A percentile compares a stretch with the other conserved stretches of the same genome.
Conservation (phyloP, 2,797 vertebrate genomes). For the Menidia menidia region DNA sequence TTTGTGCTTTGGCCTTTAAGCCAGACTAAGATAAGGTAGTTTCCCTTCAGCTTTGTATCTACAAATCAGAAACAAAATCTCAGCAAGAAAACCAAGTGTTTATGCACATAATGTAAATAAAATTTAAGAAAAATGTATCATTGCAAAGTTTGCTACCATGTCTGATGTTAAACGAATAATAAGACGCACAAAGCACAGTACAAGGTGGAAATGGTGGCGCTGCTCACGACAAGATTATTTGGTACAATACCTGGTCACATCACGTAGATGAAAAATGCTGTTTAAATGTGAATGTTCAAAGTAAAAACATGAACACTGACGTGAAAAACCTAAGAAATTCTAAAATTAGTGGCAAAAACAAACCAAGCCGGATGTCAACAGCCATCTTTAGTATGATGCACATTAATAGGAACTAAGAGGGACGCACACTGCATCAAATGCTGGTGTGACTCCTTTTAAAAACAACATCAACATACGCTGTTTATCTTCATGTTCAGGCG, state of each 20-base stretch:
- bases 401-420: too few relatives aligned
- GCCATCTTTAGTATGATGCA: neutral
- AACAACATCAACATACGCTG: too few relatives aligned
- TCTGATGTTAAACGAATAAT: slow-evolving; percentile 4
- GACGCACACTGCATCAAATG: too few relatives aligned
- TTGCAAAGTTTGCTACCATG: neutral
- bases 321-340: neutral
- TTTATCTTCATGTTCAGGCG: neutral
- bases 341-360: slow-evolving; percentile 9
- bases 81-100: slow-evolving; percentile 9
- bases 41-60: neutral
- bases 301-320: slow-evolving; percentile 19
- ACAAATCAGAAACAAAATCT: neutral
- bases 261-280: slow-evolving; percentile 38
- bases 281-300: slow-evolving; percentile 43
- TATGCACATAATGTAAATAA: neutral
- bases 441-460: too few relatives aligned
- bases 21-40: neutral
- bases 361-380: neutral
- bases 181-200: slow-evolving; percentile 10
- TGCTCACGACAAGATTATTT: slow-evolving; percentile 17
- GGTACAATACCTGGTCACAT: slow-evolving; percentile 50
- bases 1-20: neutral
- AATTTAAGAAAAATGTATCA: neutral
- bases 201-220: slow-evolving; percentile 13